Evolutionary conservation across 2,797 vertebrate genomes (phyloP).

Genomic region (Neomorphus geoffroyi): DNA sequence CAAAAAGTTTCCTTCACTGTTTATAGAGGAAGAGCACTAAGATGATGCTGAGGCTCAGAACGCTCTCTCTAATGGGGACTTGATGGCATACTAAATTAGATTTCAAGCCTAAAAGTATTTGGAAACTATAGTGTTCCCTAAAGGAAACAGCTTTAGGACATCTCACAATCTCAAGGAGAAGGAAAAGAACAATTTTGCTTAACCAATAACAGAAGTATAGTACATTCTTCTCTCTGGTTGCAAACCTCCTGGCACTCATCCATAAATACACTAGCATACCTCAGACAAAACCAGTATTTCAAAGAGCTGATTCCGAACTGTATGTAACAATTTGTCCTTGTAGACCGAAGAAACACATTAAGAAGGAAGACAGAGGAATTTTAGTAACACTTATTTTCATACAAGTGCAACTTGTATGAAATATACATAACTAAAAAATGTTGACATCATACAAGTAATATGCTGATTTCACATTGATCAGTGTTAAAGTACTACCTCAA

Average conservation of each 20-base stretch:
- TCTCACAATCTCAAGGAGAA: not conserved
- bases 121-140: not conserved
- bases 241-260: not conserved
- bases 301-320: not conserved
- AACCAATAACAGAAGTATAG: not conserved
- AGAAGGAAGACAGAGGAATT: not conserved
- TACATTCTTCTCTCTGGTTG: not conserved
- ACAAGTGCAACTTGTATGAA: not conserved
- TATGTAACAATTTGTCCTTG: not conserved
- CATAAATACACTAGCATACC: not conserved
- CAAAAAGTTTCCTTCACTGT: not conserved
- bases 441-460: not conserved
- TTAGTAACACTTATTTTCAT: not conserved
- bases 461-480: not conserved
- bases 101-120: not conserved
- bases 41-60: not conserved
- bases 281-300: not conserved
- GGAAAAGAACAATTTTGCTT: not conserved
- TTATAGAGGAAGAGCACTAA: not conserved
- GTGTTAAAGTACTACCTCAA: no score
- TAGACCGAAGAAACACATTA: not conserved
- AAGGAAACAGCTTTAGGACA: not conserved
- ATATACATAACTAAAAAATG: not conserved
- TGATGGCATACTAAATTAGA: not conserved
- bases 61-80: not conserved